Percentiles rank a stretch among this genome's conserved stretches.
These are phyloP conservation scores for Chiloscyllium plagiosum DNA, from an alignment of 2,113 vertebrate genomes.

Conservation along the genomic window DNA sequence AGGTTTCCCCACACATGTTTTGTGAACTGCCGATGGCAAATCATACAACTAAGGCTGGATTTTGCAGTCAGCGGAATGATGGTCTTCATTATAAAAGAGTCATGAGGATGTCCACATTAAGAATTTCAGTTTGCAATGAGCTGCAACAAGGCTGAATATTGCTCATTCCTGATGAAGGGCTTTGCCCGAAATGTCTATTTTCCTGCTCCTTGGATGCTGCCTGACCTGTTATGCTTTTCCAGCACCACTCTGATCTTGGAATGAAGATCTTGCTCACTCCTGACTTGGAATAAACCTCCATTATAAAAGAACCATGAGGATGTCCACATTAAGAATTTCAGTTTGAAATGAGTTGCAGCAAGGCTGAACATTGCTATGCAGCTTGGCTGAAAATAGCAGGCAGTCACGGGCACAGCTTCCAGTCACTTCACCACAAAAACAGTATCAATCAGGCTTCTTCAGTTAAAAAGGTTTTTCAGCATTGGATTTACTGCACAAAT, in stretches of 20 bases:
- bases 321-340: background rate
- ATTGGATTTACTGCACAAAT: background rate
- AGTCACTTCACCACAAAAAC: background rate
- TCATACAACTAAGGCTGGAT: background rate
- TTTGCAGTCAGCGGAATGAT: background rate
- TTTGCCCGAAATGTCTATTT: no score
- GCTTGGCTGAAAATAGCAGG: background rate
- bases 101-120: background rate
- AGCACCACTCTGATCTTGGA: no score
- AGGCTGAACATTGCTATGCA: background rate
- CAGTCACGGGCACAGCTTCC: background rate
- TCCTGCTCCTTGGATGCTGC: no score
- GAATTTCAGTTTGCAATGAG: background rate
- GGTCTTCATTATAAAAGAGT: background rate
- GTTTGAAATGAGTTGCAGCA: background rate
- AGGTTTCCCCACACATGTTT: background rate
- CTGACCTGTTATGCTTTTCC: no score
- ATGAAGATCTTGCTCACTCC: background rate
- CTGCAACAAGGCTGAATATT: background rate
- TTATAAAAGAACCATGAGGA: background rate
- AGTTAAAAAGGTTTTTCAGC: background rate
- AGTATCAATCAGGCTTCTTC: background rate
- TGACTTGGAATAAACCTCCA: background rate
- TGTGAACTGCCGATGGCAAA: background rate
- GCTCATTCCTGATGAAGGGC: no score